phyloP scores from a whole-genome alignment of 2,113 vertebrate genomes.

The Girardinichthys multiradiatus region DNA sequence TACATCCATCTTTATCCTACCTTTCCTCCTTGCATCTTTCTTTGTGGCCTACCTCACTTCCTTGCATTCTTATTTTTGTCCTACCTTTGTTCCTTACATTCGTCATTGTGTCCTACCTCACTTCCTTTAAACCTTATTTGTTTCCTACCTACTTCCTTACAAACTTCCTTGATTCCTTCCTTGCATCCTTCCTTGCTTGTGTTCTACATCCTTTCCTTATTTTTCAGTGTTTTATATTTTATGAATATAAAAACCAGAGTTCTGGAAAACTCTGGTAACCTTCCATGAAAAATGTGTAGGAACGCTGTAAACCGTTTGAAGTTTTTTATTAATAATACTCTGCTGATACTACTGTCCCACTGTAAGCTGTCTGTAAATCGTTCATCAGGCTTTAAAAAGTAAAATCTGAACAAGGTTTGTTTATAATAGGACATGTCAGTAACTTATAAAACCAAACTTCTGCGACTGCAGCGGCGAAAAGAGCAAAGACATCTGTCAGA shows the following conservation, averaged over 20 bases:
- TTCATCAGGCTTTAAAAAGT: constrained; percentile 32
- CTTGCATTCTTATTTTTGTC: background rate
- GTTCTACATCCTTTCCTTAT: too few species aligned
- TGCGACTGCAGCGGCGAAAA: constrained; percentile 18
- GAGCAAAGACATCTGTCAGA: constrained; percentile 2
- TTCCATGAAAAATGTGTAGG: too few species aligned
- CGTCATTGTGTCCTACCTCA: too few species aligned
- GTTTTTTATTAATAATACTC: too few species aligned
- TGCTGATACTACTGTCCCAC: background rate
- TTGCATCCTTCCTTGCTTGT: too few species aligned
- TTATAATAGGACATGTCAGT: constrained; percentile 24
- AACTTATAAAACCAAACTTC: constrained; percentile 17
- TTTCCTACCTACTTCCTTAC: background rate
- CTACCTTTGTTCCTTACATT: too few species aligned
- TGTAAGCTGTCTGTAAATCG: background rate
- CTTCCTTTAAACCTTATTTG: background rate
- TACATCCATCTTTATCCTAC: background rate
- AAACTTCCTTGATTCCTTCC: too few species aligned
- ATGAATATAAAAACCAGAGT: too few species aligned
- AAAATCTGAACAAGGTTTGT: constrained; percentile 34
- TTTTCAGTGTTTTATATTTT: too few species aligned
- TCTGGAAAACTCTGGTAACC: too few species aligned
- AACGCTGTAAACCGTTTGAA: too few species aligned
- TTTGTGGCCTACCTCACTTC: too few species aligned
- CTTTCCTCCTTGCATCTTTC: background rate